Percentiles rank a stretch among this genome's conserved stretches.
These are phyloP conservation scores for Malthinus seriepunctatus DNA, from an alignment of 2,888 invertebrate species.

Conservation along the genomic window DNA sequence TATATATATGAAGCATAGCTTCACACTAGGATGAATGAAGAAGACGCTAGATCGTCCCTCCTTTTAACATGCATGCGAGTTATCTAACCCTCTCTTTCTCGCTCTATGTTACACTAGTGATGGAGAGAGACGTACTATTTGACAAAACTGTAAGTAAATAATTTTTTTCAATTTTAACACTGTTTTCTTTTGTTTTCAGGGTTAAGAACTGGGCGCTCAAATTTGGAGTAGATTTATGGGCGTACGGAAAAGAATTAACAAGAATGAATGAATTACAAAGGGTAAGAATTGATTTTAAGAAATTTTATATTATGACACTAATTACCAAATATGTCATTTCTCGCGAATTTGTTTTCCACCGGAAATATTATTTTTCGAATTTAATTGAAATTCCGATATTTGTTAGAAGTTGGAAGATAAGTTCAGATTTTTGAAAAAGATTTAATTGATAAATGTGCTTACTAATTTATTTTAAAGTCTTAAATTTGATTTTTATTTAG, in stretches of 20 bases:
- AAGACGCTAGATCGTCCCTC: too few relatives aligned
- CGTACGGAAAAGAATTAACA: constrained; percentile 83
- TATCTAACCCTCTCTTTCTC: too few relatives aligned
- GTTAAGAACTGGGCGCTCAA: constrained; percentile 91
- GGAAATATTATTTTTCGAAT: constrained; percentile 14
- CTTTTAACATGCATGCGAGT: too few relatives aligned
- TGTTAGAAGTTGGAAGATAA: constrained; percentile 1
- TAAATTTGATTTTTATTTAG: too few relatives aligned
- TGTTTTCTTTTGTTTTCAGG: constrained; percentile 61
- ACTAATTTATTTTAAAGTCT: neutral
- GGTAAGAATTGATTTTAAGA: constrained; percentile 60
- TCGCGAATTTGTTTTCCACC: constrained; percentile 13
- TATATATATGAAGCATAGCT: too few relatives aligned
- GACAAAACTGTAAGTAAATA: too few relatives aligned
- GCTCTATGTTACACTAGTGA: too few relatives aligned
- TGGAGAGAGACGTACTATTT: too few relatives aligned
- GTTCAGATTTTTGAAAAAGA: neutral
- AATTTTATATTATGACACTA: constrained; percentile 15
- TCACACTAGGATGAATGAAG: too few relatives aligned
- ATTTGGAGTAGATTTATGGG: constrained; percentile 89
- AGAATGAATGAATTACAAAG: constrained; percentile 87
- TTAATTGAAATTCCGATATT: constrained; percentile 19
- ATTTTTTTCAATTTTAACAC: too few relatives aligned
- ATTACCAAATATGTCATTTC: constrained; percentile 14
- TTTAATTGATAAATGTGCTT: neutral